A percentile compares a stretch with the other conserved stretches of the same genome.
phyloP scores from a whole-genome alignment of 2,888 invertebrate species.

The Ditula angustiorana region DNA sequence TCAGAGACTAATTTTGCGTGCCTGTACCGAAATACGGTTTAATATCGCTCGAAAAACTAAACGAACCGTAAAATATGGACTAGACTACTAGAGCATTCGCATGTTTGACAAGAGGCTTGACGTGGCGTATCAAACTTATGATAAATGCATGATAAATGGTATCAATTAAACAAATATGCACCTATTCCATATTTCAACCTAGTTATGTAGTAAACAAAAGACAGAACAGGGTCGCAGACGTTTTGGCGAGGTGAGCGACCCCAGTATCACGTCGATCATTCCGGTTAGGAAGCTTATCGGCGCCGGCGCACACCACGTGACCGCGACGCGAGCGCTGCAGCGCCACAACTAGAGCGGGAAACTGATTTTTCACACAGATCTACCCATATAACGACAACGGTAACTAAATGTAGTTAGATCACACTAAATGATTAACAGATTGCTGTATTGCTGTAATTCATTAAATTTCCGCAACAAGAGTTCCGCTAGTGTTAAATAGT shows the following conservation, averaged over 20 bases:
- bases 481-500: conserved; percentile 34
- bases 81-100: conserved; percentile 12
- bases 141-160: conserved; percentile 1
- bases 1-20: background rate
- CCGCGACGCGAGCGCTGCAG: conserved; percentile 47
- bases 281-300: conserved; percentile 69
- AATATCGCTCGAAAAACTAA: conserved; percentile 7
- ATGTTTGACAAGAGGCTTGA: conserved; percentile 39
- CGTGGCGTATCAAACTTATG: background rate
- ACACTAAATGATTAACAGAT: conserved; percentile 34
- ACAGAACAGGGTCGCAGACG: conserved; percentile 73
- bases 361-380: conserved; percentile 60
- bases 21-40: conserved; percentile 2
- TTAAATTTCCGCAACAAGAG: conserved; percentile 33
- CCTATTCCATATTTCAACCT: conserved; percentile 58
- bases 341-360: conserved; percentile 63
- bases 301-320: conserved; percentile 47
- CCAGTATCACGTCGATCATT: conserved; percentile 67
- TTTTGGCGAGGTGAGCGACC: conserved; percentile 78
- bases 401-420: conserved; percentile 37
- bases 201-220: conserved; percentile 67
- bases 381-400: conserved; percentile 42
- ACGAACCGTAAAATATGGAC: conserved; percentile 25
- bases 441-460: conserved; percentile 33
- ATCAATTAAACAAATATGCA: conserved; percentile 20